These are phyloP conservation scores for Tricholauxania praeusta DNA, from an alignment of 2,888 invertebrate genomes.

Conservation along the genomic window DNA sequence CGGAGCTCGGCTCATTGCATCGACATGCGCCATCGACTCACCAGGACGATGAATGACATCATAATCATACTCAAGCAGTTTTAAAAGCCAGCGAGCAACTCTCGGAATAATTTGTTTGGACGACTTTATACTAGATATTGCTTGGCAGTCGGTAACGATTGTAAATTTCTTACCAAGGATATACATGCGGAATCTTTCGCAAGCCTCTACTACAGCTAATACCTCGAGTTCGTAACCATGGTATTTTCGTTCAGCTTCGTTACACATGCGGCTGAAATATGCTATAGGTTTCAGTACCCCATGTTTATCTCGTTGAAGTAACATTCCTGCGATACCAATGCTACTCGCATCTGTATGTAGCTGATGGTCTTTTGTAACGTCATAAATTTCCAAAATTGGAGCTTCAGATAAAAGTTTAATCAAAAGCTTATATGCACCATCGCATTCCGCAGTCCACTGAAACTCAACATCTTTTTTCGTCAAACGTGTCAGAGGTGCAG, in stretches of 20 bases:
- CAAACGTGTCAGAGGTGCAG: conserved; percentile 17
- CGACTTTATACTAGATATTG: conserved; percentile 9
- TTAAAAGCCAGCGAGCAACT: conserved; percentile 34
- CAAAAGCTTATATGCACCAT: not conserved
- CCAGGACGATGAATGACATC: conserved; percentile 39
- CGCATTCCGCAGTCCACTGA: not conserved
- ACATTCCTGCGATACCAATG: conserved; percentile 38
- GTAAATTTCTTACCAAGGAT: not conserved
- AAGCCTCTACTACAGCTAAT: conserved; percentile 56
- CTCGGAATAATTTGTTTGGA: conserved; percentile 31
- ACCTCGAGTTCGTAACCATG: conserved; percentile 50
- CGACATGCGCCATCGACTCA: conserved; percentile 54
- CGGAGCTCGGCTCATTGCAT: conserved; percentile 53
- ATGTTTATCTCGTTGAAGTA: conserved; percentile 33
- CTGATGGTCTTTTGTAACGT: conserved; percentile 40
- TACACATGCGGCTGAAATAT: conserved; percentile 40
- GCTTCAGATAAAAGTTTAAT: not conserved
- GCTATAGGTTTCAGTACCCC: conserved; percentile 19
- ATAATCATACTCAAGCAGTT: conserved; percentile 26
- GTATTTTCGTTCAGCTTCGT: conserved; percentile 26
- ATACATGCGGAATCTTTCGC: conserved; percentile 60
- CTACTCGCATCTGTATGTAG: conserved; percentile 40
- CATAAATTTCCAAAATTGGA: conserved; percentile 39
- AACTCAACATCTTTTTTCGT: not conserved
- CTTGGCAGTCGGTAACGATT: no score